phyloP scores from a whole-genome alignment of 2,888 invertebrate species.

The Drosophila cognata region DNA sequence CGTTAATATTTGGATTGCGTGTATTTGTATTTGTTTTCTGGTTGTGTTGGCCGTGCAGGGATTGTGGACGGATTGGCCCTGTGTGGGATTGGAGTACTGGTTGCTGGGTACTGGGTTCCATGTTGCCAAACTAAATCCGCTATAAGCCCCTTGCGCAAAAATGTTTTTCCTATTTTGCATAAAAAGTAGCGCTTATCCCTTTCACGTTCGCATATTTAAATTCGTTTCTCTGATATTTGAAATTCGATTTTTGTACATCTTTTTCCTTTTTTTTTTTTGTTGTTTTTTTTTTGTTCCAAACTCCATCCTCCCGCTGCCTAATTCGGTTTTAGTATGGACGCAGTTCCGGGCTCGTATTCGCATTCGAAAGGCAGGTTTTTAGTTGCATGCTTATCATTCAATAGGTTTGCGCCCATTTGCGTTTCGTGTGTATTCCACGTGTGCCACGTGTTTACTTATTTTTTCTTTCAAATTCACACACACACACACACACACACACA shows the following conservation, averaged over 20 bases:
- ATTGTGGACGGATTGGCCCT: constrained; percentile 3
- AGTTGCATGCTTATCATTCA: constrained; percentile 64
- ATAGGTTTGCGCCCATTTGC: constrained; percentile 46
- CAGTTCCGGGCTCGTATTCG: constrained; percentile 17
- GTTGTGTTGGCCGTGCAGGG: constrained; percentile 51
- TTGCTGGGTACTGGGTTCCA: constrained; percentile 11
- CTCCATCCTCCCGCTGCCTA: constrained; percentile 29
- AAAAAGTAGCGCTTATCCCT: constrained; percentile 68
- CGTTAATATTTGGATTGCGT: constrained; percentile 75
- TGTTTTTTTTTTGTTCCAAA: not conserved
- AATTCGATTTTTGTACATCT: constrained; percentile 67
- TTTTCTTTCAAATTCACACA: constrained; percentile 35
- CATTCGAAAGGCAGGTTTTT: constrained; percentile 33
- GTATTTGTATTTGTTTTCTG: constrained; percentile 73
- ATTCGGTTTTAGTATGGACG: constrained; percentile 31
- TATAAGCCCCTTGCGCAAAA: constrained; percentile 72
- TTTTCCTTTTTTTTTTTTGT: not conserved
- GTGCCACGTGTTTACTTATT: constrained; percentile 54
- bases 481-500: not conserved
- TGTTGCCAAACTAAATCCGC: constrained; percentile 72
- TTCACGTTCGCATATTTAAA: constrained; percentile 69
- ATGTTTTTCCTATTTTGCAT: constrained; percentile 68
- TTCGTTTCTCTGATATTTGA: constrained; percentile 71
- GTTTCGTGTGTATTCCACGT: constrained; percentile 38
- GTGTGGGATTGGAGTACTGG: constrained; percentile 2